Evolutionary conservation across 2,797 vertebrate species (phyloP).

Genomic region (Parotocinclus haroldoi): DNA sequence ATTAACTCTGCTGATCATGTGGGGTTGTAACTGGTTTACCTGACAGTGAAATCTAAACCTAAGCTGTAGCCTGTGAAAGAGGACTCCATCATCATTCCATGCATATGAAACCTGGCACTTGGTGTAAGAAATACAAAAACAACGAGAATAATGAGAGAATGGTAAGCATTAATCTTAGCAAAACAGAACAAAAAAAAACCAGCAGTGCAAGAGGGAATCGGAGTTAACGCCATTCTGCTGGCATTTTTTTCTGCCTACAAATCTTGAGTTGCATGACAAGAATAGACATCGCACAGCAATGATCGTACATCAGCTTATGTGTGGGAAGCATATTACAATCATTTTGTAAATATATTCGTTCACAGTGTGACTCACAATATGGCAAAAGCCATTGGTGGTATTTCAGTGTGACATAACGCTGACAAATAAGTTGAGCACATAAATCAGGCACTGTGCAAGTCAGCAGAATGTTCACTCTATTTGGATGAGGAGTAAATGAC

Average conservation of each 20-base stretch:
- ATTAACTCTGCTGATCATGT: too few relatives aligned
- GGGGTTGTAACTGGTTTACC: too few relatives aligned
- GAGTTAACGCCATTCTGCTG: slow-evolving; percentile 25
- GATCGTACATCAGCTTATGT: background rate
- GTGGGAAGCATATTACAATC: background rate
- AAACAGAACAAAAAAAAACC: slow-evolving; percentile 1
- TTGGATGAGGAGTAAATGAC: too few relatives aligned
- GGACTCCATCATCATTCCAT: too few relatives aligned
- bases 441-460: too few relatives aligned
- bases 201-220: slow-evolving; percentile 13
- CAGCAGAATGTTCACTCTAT: too few relatives aligned
- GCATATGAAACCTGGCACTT: too few relatives aligned
- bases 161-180: slow-evolving; percentile 32
- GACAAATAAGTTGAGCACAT: too few relatives aligned
- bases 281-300: background rate
- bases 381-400: background rate
- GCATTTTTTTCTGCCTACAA: slow-evolving; percentile 1
- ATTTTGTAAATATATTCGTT: background rate
- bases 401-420: too few relatives aligned
- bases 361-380: background rate
- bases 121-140: too few relatives aligned
- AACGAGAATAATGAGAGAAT: background rate
- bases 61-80: too few relatives aligned
- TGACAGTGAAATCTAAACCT: too few relatives aligned
- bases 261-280: slow-evolving; percentile 5